A percentile compares a stretch with the other conserved stretches of the same genome.
Conservation (phyloP, 2,888 invertebrate species). For the Tigriopus californicus region DNA sequence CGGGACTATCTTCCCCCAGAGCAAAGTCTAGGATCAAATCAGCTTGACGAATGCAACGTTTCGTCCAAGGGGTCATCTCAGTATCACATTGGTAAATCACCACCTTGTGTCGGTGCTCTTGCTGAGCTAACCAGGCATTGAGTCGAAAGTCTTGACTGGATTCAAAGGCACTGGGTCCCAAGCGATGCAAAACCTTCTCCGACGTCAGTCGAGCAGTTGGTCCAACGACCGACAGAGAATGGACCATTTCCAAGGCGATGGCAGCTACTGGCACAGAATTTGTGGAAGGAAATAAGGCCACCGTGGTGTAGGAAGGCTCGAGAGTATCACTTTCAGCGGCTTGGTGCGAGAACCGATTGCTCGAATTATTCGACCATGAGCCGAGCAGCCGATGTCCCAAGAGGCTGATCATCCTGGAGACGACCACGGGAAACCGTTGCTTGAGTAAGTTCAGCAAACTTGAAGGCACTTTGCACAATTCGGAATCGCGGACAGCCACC, state of each 20-base stretch:
- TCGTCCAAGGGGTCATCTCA: slow-evolving; percentile 83
- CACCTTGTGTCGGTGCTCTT: slow-evolving; percentile 88
- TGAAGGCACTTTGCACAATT: slow-evolving; percentile 79
- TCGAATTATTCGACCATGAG: background rate
- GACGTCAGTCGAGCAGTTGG: slow-evolving; percentile 45
- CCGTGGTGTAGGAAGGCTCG: background rate
- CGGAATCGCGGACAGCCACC: slow-evolving; percentile 91
- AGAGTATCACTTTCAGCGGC: background rate
- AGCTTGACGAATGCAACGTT: slow-evolving; percentile 84
- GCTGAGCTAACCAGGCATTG: slow-evolving; percentile 87
- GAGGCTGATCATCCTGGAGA: slow-evolving; percentile 84
- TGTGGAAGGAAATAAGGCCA: slow-evolving; percentile 8
- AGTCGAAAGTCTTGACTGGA: slow-evolving; percentile 82
- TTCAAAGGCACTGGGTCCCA: slow-evolving; percentile 78
- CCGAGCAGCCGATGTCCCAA: slow-evolving; percentile 68
- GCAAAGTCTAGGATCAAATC: slow-evolving; percentile 65
- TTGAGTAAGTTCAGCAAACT: slow-evolving; percentile 94
- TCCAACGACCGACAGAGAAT: slow-evolving; percentile 36
- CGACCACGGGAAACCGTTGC: slow-evolving; percentile 81
- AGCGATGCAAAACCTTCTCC: slow-evolving; percentile 67
- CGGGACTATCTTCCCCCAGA: slow-evolving; percentile 16
- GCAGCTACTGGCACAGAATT: slow-evolving; percentile 71
- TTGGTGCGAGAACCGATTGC: background rate
- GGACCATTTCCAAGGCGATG: slow-evolving; percentile 88
- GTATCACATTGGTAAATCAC: slow-evolving; percentile 92